Evolutionary conservation across 2,888 invertebrate species (phyloP).

Genomic region (Barypeithes pellucidus): DNA sequence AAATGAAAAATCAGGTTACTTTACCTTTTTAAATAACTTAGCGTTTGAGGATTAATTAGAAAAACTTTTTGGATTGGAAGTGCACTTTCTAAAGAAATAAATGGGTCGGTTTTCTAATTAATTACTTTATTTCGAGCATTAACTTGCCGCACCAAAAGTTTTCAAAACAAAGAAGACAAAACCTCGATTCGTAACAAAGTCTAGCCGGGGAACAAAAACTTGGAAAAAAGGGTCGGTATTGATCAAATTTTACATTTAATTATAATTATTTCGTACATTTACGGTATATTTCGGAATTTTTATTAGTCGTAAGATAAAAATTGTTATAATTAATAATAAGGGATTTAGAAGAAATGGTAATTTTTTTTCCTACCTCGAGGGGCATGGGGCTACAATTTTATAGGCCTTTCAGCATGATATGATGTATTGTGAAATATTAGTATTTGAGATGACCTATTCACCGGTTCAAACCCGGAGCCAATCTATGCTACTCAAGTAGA

Average conservation of each 20-base stretch:
- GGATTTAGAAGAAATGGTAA: too few relatives aligned
- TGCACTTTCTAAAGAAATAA: slow-evolving; percentile 41
- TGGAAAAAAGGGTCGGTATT: slow-evolving; percentile 20
- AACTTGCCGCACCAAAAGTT: slow-evolving; percentile 38
- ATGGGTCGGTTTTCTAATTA: slow-evolving; percentile 35
- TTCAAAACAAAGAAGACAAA: slow-evolving; percentile 37
- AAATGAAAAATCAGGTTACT: slow-evolving; percentile 32
- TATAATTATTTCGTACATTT: neutral
- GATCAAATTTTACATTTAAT: slow-evolving; percentile 2
- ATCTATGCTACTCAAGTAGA: too few relatives aligned
- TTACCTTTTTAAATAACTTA: slow-evolving; percentile 36
- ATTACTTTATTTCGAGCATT: slow-evolving; percentile 42
- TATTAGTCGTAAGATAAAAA: too few relatives aligned
- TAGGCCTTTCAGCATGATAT: too few relatives aligned
- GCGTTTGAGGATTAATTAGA: slow-evolving; percentile 37
- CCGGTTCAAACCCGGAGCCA: too few relatives aligned
- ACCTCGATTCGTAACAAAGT: slow-evolving; percentile 27
- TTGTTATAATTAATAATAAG: too few relatives aligned
- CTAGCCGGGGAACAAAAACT: slow-evolving; percentile 17
- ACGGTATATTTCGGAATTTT: too few relatives aligned
- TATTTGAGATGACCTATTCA: too few relatives aligned
- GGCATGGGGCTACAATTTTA: too few relatives aligned
- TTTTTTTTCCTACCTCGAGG: too few relatives aligned
- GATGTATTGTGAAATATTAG: too few relatives aligned
- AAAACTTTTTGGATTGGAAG: slow-evolving; percentile 34